These are phyloP conservation scores for Neoarius graeffei DNA, from an alignment of 2,113 vertebrate genomes.

Conservation along the genomic window DNA sequence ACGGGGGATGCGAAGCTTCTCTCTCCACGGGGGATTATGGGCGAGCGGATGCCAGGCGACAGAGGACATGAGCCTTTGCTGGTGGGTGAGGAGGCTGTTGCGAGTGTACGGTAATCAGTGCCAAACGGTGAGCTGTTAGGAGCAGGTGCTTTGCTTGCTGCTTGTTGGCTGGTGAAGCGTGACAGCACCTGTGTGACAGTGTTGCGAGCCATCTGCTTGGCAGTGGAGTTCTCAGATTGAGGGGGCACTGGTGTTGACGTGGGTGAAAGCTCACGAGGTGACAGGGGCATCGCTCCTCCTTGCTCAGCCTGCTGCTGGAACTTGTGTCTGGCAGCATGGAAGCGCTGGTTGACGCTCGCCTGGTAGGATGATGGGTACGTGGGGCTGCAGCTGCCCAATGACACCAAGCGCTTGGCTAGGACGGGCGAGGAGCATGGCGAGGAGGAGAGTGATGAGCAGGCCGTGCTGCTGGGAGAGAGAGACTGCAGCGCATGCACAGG, in stretches of 20 bases:
- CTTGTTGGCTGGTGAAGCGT: constrained; percentile 92
- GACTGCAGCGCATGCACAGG: constrained; percentile 67
- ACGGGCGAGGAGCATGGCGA: constrained; percentile 94
- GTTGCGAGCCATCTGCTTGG: constrained; percentile 94
- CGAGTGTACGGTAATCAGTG: constrained; percentile 91
- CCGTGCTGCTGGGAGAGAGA: constrained; percentile 83
- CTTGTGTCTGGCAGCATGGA: constrained; percentile 93
- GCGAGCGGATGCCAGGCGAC: constrained; percentile 90
- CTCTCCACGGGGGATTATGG: constrained; percentile 86
- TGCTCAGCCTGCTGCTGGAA: constrained; percentile 91
- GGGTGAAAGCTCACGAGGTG: constrained; percentile 88
- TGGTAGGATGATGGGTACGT: constrained; percentile 92
- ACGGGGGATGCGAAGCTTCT: constrained; percentile 85
- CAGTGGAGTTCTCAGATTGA: constrained; percentile 80
- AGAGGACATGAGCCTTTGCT: constrained; percentile 82
- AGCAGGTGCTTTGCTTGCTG: constrained; percentile 75
- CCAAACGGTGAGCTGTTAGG: constrained; percentile 93
- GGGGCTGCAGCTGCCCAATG: constrained; percentile 76
- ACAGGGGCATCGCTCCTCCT: constrained; percentile 68
- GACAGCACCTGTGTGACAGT: constrained; percentile 98
- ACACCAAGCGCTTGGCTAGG: constrained; percentile 80
- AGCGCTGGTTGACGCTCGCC: constrained; percentile 92
- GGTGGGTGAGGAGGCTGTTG: constrained; percentile 65
- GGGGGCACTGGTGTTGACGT: constrained; percentile 72
- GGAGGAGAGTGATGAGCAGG: constrained; percentile 89